Base-by-base conservation (phyloP, 2,113 vertebrate species). In the Mirounga angustirostris region DNA sequence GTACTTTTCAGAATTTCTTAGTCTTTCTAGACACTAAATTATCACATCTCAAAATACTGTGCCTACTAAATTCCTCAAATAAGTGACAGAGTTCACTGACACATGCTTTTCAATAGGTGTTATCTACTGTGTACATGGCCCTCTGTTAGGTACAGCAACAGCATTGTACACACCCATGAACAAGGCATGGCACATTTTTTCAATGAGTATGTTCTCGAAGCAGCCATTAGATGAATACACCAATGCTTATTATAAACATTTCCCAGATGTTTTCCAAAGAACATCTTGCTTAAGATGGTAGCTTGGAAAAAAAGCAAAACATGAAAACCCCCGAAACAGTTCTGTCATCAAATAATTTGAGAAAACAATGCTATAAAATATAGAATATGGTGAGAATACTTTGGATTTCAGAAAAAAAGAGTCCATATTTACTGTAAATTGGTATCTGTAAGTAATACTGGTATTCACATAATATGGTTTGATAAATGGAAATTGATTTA, bases 21-120 rank as follows among this genome's bases (percentile, higher is more conserved):
- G 19, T 80, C 21, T 90, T 90, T 83, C 54, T 89, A 89, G 59
- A 78, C 21, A 86, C 61, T 91, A 56, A 95, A 78, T 80, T 69
- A 76, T 69, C 33, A 52, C 19, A 67, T 40, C 26, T 89, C 46
- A 84, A 79, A 73, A 61, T 82, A 81, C 8, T 85, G 0, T 33
- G 36, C 30, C 26, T 71, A 59, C 26, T 71, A n/a, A 67, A 74
- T 89, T 92, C 46, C 86, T 92, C 52, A 59, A 24, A 56, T 36
- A 80, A 80, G 36, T 26, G 52, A 33, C 5, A 90, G 56, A 74
- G 63, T 86, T 85, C 22, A 76, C 22, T 33, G 30, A 56, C 46
- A 24, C 2, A 36, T 82, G 40, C 33, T 61, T 92, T 56, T 91
- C 22, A 36, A 0, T 69, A 83, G 80, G 46, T 76, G 28, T 65